Conservation (phyloP, 2,113 vertebrate species). For the Tragulus kanchil region DNA sequence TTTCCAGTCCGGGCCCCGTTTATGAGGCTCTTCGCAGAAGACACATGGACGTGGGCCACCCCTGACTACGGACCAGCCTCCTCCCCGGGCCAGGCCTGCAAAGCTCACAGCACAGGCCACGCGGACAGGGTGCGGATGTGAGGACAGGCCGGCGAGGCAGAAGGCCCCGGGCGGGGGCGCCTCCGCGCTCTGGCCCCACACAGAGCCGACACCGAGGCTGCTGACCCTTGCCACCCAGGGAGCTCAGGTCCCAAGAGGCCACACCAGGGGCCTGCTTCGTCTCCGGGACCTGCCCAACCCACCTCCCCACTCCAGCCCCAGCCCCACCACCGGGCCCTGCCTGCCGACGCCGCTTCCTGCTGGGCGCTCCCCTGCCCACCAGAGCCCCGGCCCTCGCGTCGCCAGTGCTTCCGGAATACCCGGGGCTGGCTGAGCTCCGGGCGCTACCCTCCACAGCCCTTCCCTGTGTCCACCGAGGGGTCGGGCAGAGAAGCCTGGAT, state of each 20-base stretch:
- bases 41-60: conserved; percentile 66
- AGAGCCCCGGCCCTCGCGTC: accelerated
- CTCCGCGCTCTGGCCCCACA: not conserved
- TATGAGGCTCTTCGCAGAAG: conserved; percentile 86
- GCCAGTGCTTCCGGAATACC: not conserved
- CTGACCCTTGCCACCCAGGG: accelerated
- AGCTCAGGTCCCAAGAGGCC: accelerated
- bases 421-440: accelerated
- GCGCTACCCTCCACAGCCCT: not conserved
- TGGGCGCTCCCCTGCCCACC: too few relatives aligned
- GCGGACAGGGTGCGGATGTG: not conserved
- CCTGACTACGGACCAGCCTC: conserved; percentile 52
- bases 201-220: accelerated
- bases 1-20: conserved; percentile 87
- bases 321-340: not conserved
- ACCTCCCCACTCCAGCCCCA: accelerated
- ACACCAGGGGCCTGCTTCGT: not conserved
- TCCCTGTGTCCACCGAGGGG: accelerated
- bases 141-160: accelerated
- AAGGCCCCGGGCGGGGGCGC: accelerated
- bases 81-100: not conserved
- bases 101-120: not conserved
- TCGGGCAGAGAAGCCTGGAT: too few relatives aligned
- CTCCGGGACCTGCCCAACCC: not conserved
- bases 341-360: too few relatives aligned